phyloP scores from a whole-genome alignment of 2,797 vertebrate genomes.

The Spinus olivaceus region DNA sequence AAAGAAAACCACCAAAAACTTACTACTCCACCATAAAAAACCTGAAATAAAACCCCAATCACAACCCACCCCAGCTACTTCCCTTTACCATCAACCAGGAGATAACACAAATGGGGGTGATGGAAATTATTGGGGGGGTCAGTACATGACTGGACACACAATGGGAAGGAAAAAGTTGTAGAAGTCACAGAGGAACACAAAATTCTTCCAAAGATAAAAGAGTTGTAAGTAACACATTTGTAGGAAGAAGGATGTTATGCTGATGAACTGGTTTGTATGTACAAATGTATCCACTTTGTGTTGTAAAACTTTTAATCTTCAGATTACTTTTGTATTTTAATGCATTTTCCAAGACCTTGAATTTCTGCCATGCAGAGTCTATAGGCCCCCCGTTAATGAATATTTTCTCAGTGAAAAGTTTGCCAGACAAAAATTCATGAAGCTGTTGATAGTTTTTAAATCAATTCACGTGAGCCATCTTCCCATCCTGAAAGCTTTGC shows the following conservation, averaged over 20 bases:
- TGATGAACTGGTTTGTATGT: background rate
- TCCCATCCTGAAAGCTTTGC: background rate
- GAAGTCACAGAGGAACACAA: background rate
- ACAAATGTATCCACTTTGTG: accelerated
- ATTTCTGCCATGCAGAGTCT: background rate
- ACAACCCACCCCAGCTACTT: background rate
- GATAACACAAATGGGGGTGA: background rate
- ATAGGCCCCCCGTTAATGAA: background rate
- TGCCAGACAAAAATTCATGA: background rate
- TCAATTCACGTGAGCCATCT: background rate
- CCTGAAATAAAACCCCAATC: background rate
- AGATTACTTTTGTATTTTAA: background rate
- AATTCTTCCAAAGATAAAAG: background rate
- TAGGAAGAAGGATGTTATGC: background rate
- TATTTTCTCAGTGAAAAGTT: background rate
- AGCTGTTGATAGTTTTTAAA: background rate
- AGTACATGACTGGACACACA: background rate
- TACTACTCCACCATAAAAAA: too few relatives aligned
- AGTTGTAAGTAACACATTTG: background rate
- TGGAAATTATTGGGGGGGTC: background rate
- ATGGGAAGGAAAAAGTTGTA: background rate
- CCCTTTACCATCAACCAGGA: background rate
- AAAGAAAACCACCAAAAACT: background rate
- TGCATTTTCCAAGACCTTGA: background rate
- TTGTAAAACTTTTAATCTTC: background rate